Conservation (phyloP, 2,888 invertebrate species). For the Siphlonurus alternatus region DNA sequence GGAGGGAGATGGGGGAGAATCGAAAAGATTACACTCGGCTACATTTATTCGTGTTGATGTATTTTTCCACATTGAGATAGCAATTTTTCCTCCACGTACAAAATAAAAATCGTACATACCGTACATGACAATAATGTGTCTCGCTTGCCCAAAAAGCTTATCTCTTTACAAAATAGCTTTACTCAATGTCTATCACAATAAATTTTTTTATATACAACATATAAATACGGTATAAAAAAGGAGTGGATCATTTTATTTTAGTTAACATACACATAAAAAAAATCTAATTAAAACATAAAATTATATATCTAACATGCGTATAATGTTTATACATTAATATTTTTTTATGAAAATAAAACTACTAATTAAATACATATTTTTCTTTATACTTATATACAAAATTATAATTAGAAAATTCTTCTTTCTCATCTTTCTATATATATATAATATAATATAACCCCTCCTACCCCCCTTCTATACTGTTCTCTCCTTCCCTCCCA, state of each 20-base stretch:
- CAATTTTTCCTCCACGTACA: not conserved
- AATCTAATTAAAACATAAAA: not conserved
- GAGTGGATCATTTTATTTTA: not conserved
- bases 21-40: not conserved
- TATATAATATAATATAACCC: too few species aligned
- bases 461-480: too few species aligned
- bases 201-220: not conserved
- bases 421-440: too few species aligned
- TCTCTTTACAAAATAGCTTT: not conserved
- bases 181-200: not conserved
- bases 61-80: not conserved
- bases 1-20: not conserved
- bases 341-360: not conserved
- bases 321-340: not conserved
- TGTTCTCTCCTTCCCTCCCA: not conserved
- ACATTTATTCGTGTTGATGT: slow-evolving; percentile 3
- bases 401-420: not conserved
- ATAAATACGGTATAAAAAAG: too few species aligned
- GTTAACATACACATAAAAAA: not conserved
- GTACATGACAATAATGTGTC: not conserved
- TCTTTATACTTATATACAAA: not conserved
- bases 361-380: not conserved
- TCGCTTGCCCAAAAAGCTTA: not conserved
- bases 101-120: not conserved
- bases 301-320: not conserved